Conservation (phyloP, 2,113 vertebrate species). For the Pagrus major region DNA sequence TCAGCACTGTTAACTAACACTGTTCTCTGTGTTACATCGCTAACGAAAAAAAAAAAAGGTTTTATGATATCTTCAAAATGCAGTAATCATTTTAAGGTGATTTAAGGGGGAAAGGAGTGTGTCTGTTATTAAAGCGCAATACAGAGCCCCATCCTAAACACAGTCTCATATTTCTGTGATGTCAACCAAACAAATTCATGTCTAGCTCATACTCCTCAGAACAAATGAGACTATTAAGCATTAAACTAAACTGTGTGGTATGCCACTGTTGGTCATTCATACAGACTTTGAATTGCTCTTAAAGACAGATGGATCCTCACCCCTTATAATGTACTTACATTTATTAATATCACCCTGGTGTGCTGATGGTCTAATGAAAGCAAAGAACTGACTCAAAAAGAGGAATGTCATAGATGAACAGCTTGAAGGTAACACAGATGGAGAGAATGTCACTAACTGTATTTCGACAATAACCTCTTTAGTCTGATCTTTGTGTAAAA, state of each 20-base stretch:
- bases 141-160: background rate
- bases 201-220: background rate
- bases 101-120: background rate
- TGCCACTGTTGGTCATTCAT: slow-evolving; percentile 4
- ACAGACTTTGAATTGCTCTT: slow-evolving; percentile 24
- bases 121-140: slow-evolving; percentile 35
- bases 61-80: slow-evolving; percentile 1
- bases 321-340: background rate
- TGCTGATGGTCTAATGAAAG: slow-evolving; percentile 28
- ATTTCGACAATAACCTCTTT: slow-evolving; percentile 6
- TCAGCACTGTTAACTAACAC: slow-evolving; percentile 73
- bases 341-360: background rate
- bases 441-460: background rate
- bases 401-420: background rate
- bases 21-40: slow-evolving; percentile 46
- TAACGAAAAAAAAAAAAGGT: slow-evolving; percentile 47
- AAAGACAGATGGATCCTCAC: slow-evolving; percentile 17
- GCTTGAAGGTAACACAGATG: slow-evolving; percentile 3
- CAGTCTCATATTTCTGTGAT: background rate
- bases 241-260: background rate
- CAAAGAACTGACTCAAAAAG: slow-evolving; percentile 20
- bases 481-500: slow-evolving; percentile 49
- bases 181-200: background rate
- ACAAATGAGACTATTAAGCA: background rate
- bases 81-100: background rate